A percentile compares a stretch with the other conserved stretches of the same genome.
Conservation (phyloP, 2,888 invertebrate genomes). For the Polydrusus cervinus region DNA sequence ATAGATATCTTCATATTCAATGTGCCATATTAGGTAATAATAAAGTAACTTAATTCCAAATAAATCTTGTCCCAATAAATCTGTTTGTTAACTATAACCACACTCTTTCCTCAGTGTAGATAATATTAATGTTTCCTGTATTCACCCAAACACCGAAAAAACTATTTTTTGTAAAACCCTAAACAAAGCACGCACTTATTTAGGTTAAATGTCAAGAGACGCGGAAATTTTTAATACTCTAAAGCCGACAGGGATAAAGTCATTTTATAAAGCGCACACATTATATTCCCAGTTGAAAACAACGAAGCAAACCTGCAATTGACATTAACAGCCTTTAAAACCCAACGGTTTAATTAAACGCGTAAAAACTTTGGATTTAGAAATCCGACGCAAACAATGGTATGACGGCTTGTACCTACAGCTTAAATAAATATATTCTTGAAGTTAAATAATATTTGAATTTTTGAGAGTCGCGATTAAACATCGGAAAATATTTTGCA, state of each 20-base stretch:
- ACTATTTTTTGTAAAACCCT: not conserved
- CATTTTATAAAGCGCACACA: conserved; percentile 3
- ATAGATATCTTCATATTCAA: too few relatives aligned
- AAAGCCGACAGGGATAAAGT: conserved; percentile 10
- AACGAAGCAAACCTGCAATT: conserved; percentile 14
- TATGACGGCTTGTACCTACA: not conserved
- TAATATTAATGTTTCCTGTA: too few relatives aligned
- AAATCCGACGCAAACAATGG: not conserved
- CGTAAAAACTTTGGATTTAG: conserved; percentile 4
- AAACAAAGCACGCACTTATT: not conserved
- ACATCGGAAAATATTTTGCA: too few relatives aligned
- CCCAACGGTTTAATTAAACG: conserved; percentile 12
- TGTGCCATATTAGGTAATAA: too few relatives aligned
- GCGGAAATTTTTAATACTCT: not conserved
- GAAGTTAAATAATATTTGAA: too few relatives aligned
- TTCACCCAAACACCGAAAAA: not conserved
- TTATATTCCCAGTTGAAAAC: conserved; percentile 3
- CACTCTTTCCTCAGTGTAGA: too few relatives aligned
- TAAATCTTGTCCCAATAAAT: too few relatives aligned
- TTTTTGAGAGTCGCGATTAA: too few relatives aligned
- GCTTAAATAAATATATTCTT: not conserved
- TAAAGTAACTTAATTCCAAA: too few relatives aligned
- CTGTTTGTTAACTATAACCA: too few relatives aligned
- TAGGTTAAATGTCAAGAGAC: conserved; percentile 10
- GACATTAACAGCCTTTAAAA: conserved; percentile 20